These are phyloP conservation scores for Onchidella celtica DNA, from an alignment of 2,888 invertebrate genomes.

Conservation along the genomic window DNA sequence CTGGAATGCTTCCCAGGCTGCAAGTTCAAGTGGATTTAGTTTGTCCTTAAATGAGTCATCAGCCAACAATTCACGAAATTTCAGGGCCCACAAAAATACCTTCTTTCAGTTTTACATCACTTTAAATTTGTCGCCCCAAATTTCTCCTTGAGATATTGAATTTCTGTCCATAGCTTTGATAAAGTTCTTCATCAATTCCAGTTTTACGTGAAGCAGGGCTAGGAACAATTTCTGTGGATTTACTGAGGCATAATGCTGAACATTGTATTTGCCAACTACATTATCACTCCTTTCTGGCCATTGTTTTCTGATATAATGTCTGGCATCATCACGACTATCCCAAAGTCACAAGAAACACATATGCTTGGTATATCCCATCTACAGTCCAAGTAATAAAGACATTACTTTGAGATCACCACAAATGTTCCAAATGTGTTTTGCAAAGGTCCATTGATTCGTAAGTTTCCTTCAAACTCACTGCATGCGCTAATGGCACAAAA, in stretches of 20 bases:
- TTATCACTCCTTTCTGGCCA: neutral
- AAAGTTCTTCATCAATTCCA: neutral
- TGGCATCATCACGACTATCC: neutral
- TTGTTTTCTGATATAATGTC: neutral
- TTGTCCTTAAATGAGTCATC: neutral
- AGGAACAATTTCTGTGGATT: neutral
- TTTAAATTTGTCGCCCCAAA: neutral
- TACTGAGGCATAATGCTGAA: neutral
- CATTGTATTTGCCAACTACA: neutral
- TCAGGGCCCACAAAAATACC: neutral
- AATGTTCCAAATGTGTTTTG: neutral
- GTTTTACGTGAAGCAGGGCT: neutral
- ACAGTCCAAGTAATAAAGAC: neutral
- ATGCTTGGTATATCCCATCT: neutral
- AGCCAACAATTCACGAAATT: neutral
- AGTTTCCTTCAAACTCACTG: constrained; percentile 14
- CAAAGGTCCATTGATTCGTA: constrained; percentile 16
- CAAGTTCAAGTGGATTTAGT: neutral
- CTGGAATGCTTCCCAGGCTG: neutral
- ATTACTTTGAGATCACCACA: neutral
- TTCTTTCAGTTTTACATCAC: neutral
- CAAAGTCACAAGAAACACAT: neutral
- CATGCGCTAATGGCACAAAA: constrained; percentile 8
- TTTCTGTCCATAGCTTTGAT: neutral
- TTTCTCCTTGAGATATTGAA: neutral